These are phyloP conservation scores for Rutilus rutilus DNA, from an alignment of 2,113 vertebrate species.

Conservation along the genomic window DNA sequence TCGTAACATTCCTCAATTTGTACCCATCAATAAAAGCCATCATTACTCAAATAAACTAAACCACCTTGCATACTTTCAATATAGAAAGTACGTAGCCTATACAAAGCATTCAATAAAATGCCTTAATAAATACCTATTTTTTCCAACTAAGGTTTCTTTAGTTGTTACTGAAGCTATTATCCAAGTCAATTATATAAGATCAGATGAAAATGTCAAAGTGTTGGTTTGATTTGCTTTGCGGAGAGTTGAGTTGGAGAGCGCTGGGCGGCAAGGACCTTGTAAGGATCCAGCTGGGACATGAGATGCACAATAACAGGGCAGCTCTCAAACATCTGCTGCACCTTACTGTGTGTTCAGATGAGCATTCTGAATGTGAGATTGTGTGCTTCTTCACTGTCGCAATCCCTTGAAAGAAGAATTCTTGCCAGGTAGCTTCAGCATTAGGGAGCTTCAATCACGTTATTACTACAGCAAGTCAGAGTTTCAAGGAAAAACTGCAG, in stretches of 20 bases:
- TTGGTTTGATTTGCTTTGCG: constrained; percentile 42
- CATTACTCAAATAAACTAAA: not conserved
- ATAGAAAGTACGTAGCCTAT: not conserved
- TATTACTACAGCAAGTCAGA: constrained; percentile 20
- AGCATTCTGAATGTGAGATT: not conserved
- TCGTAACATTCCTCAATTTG: no score
- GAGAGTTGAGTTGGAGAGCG: constrained; percentile 25
- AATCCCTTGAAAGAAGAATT: constrained; percentile 22
- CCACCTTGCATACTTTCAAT: not conserved
- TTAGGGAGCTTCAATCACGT: constrained; percentile 9
- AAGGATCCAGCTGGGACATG: constrained; percentile 43
- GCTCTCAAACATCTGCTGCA: constrained; percentile 40
- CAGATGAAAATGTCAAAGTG: constrained; percentile 1
- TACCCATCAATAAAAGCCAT: not conserved
- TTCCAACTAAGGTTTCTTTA: not conserved
- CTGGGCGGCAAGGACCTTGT: constrained; percentile 21
- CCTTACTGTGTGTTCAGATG: constrained; percentile 47
- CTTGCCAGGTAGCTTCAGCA: not conserved
- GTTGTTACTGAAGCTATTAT: constrained; percentile 12
- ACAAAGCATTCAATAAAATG: not conserved
- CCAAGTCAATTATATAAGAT: constrained; percentile 38
- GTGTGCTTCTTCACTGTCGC: not conserved
- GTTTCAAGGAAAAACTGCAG: constrained; percentile 25
- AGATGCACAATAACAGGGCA: constrained; percentile 30
- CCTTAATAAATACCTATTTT: not conserved